Evolutionary conservation across 1,140 invertebrate genomes (phyloP), one percentile per base, ranked within the genome.

Genomic region (Xylocopa sonorina): DNA sequence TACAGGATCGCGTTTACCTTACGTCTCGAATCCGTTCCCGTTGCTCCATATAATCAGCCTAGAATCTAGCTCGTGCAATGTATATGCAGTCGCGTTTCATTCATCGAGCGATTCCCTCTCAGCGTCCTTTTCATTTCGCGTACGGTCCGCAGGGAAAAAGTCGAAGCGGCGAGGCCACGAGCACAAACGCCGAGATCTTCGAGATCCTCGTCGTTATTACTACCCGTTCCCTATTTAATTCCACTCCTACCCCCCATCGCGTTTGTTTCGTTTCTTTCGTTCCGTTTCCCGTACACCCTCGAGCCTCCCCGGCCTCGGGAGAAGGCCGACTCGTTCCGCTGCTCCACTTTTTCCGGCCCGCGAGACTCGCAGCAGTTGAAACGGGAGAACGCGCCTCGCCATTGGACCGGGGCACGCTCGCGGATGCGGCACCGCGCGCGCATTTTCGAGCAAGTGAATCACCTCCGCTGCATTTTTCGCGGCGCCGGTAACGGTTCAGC

Each of bases 281-380:
- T 50, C 41, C 50, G 38, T 38, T 38, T 38, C 38, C n/a, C n/a
- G n/a, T n/a, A n/a, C n/a, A n/a, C n/a, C n/a, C n/a, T n/a, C n/a
- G n/a, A n/a, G n/a, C n/a, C n/a, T n/a, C n/a, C n/a, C n/a, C 16
- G 14, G 51, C 46, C 34, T 41, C 43, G 76, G 16, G 72, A n/a
- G 24, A n/a, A n/a, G 32, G 16, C 16, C 12, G 68, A 32, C 24
- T 63, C 41, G 51, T 43, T 51, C 62, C 27, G 60, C 46, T 76
- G 78, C 78, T 80, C 78, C n/a, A 80, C 78, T 80, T 80, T 80
- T 32, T n/a, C n/a, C 43, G 63, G 14, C 32, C 66, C 64, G 64
- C 34, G 73, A 77, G 73, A 76, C 51, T 76, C 43, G 38, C 58
- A 62, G 7, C 34, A n/a, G 6, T 51, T 29, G 72, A 57, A 71